Evolutionary conservation across 1,140 invertebrate genomes (phyloP), one percentile per base, ranked within the genome.

Genomic region (Adelges cooleyi): DNA sequence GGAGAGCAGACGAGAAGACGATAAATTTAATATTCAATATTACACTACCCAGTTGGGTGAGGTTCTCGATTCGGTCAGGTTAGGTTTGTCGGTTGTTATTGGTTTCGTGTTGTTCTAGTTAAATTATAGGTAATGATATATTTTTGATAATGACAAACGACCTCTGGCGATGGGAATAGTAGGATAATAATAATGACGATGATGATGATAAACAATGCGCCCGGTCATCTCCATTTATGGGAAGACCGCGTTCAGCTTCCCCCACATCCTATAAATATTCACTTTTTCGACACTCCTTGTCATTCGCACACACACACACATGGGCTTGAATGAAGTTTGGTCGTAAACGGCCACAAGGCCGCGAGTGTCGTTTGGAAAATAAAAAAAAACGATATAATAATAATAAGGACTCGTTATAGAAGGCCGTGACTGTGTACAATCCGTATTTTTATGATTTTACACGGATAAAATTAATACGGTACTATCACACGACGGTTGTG

Each of bases 1-100:
- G n/a, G n/a, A n/a, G n/a, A n/a, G 79, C 3, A 79, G 77, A 46
- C 69, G 3, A 71, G 70, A 67, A 67, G 38, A 68, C 69, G 33
- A 66, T n/a, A n/a, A n/a, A n/a, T n/a, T n/a, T n/a, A n/a, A 66
- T 11, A 38, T 66, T 25, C 29, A 66, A 23, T 17, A 23, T 51
- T 27, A 51, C 10, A 33, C 27, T 23, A 25, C 29, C 17, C 23
- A 29, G n/a, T 17, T 44, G n/a, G 36, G 40, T 44, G n/a, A 11
- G 5, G 11, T 33, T 33, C 11, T 33, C 11, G 5, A 5, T 33
- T 11, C 11, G 11, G 11, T 33, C 29, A 33, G 29, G 11, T 6
- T 33, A 6, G 11, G 11, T 33, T 33, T 33, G 11, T 33, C 29
- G n/a, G 33, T 29, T 52, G 25, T 38, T 15, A 40, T 40, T 54